Conservation (phyloP, 2,797 vertebrate genomes). For the Oreonectes daqikongensis region DNA sequence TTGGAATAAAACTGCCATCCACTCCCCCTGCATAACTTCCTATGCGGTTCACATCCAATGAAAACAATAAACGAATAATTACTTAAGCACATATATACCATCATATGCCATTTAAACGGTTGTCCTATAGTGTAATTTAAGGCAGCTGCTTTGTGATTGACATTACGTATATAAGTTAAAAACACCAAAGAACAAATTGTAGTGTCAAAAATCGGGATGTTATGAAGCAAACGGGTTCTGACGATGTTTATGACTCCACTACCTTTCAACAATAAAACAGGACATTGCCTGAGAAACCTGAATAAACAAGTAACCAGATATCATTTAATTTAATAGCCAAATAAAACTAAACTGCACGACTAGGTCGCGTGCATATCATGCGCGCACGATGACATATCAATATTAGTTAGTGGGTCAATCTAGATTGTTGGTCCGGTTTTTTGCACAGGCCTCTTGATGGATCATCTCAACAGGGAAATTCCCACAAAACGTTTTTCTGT, state of each 20-base stretch:
- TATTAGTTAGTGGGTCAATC: not conserved
- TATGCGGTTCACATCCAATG: constrained; percentile 21
- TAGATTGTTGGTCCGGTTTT: not conserved
- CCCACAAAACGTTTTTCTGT: not conserved
- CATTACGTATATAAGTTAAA: too few species aligned
- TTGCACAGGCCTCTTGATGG: not conserved
- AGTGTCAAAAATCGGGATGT: constrained; percentile 22
- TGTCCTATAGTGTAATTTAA: not conserved
- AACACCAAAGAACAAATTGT: too few species aligned
- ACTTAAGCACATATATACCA: not conserved
- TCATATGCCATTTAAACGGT: too few species aligned
- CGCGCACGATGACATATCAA: not conserved
- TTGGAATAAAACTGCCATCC: constrained; percentile 73
- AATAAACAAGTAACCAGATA: not conserved
- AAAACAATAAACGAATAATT: not conserved
- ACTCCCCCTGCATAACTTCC: constrained; percentile 40
- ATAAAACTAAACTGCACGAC: not conserved
- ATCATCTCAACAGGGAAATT: too few species aligned
- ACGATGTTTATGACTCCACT: not conserved
- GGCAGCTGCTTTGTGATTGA: not conserved
- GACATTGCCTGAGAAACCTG: not conserved
- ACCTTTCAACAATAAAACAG: not conserved
- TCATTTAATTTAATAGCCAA: not conserved
- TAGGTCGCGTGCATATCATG: not conserved
- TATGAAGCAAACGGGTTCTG: constrained; percentile 4